These are phyloP conservation scores for Gallinago stenura DNA, from an alignment of 2,797 vertebrate genomes.

Conservation along the genomic window DNA sequence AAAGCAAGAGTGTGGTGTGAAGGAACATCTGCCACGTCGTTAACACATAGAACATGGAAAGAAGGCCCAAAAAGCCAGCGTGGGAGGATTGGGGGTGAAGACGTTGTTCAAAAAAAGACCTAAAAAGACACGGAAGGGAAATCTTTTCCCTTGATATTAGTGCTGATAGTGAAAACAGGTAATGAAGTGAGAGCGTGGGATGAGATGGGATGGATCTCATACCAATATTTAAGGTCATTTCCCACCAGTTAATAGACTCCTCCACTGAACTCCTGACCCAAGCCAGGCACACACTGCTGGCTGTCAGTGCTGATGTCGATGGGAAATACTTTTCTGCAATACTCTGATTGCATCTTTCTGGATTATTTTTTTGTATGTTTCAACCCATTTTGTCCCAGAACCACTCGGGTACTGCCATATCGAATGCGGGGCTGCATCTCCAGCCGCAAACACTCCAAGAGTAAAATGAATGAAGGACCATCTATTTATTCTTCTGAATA, in stretches of 20 bases:
- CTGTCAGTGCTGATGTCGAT: rapidly evolving
- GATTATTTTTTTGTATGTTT: neutral
- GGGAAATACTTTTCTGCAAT: neutral
- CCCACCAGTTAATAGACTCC: neutral
- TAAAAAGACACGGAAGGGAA: neutral
- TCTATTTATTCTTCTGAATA: neutral
- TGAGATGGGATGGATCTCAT: neutral
- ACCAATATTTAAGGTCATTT: neutral
- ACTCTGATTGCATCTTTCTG: neutral
- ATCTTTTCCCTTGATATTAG: neutral
- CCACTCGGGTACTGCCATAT: neutral
- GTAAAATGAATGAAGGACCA: neutral
- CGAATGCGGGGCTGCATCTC: too few species aligned
- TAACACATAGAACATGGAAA: neutral
- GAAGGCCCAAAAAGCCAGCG: neutral
- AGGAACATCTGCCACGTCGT: neutral
- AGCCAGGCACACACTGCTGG: rapidly evolving
- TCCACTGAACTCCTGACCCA: neutral
- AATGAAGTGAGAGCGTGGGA: neutral
- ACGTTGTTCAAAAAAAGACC: neutral
- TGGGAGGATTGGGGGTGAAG: neutral
- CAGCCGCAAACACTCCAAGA: rapidly evolving
- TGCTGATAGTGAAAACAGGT: neutral
- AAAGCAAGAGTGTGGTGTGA: neutral
- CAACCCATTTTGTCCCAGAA: neutral